A percentile compares a stretch with the other conserved stretches of the same genome.
Conservation (phyloP, 2,113 vertebrate genomes). For the Smithornis capensis region DNA sequence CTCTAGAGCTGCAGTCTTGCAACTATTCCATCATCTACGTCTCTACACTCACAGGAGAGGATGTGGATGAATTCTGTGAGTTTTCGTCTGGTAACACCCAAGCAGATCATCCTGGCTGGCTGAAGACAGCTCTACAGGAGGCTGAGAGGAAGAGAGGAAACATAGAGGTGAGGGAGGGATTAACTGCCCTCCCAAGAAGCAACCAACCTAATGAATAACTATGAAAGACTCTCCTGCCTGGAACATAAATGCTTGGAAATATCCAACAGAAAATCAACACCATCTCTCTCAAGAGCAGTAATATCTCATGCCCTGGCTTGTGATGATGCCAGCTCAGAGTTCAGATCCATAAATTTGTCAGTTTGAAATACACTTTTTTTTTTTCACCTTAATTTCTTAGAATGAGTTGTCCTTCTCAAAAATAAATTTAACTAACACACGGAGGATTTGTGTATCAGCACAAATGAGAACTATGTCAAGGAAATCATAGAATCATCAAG, state of each 20-base stretch:
- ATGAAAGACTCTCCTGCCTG: neutral
- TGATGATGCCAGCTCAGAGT: neutral
- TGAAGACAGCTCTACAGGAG: neutral
- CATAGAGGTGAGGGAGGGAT: neutral
- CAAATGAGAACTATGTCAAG: neutral
- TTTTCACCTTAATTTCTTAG: neutral
- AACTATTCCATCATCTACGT: neutral
- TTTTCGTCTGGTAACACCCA: neutral
- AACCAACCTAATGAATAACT: conserved; percentile 13
- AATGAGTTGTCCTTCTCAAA: conserved; percentile 14
- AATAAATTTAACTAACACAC: neutral
- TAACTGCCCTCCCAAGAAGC: conserved; percentile 23
- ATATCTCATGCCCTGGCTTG: neutral
- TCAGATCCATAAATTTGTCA: conserved; percentile 9
- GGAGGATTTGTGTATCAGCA: neutral
- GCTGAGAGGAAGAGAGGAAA: neutral
- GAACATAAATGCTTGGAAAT: conserved; percentile 27
- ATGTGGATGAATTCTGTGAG: neutral
- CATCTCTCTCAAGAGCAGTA: neutral
- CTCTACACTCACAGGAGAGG: neutral
- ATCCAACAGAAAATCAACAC: conserved; percentile 3
- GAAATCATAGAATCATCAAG: neutral
- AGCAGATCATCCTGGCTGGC: neutral
- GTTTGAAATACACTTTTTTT: neutral
- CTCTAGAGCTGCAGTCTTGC: neutral